Base-by-base conservation (phyloP, 2,113 vertebrate genomes). In the Carassius auratus region DNA sequence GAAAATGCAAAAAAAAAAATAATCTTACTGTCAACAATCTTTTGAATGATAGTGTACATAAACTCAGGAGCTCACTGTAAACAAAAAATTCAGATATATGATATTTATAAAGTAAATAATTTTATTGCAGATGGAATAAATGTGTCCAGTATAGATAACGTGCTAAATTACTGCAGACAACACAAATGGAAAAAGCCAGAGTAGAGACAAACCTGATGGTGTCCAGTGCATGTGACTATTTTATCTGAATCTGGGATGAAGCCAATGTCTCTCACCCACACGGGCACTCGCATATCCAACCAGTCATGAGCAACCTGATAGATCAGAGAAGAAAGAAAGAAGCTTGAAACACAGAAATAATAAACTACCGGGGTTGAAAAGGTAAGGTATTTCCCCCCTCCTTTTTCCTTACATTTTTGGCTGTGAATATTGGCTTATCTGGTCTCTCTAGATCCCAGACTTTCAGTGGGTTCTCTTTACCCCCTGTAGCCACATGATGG, bases 401-500 rank as follows among this genome's bases (percentile, higher is more conserved):
- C 1, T 2, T 30, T 30, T 30, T 30, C 10, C 88, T 95, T 86
- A 97, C 95, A 73, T 97, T 97, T 87, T 97, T 98, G 5, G 97
- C 95, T 12, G 88, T 88, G 90, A 97, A 98, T 8, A 96, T 62
- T 4, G 97, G 93, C 0, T 85, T 90, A 8, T 95, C 92, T 0
- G 95, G 95, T 2, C 84, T 92, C 88, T 97, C 91, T 84, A 98
- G 92, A 91, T 98, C 97, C 97, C 97, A 97, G 15, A 98, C 89
- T 92, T 96, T 98, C 45, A 98, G 91, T 0, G 91, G 92, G 87
- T 96, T 97, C 55, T 97, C 96, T 88, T 96, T 97, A 0, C 97
- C 97, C 0, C 96, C 96, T 0, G 97, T 97, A 2, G 95, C 96
- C 12, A 97, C 92, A 4, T 42, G 3, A 50, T 95, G 86, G 23